A percentile compares a stretch with the other conserved stretches of the same genome.
phyloP scores from a whole-genome alignment of 2,797 vertebrate genomes.

The Platalea minor region DNA sequence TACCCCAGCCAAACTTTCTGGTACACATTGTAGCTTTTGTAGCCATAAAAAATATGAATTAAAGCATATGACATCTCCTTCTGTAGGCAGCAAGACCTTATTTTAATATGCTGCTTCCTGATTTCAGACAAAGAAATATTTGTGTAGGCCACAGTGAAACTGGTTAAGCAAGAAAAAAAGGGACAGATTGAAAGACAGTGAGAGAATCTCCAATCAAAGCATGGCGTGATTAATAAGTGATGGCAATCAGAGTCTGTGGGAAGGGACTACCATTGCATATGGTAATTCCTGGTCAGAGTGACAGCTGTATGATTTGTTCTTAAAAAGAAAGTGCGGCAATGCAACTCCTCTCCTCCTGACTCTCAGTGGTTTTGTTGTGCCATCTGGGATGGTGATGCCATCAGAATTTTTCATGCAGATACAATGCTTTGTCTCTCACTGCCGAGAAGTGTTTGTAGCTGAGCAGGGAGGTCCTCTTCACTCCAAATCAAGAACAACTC shows the following conservation, averaged over 20 bases:
- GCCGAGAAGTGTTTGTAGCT: neutral
- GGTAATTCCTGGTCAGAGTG: neutral
- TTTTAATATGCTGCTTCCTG: constrained; percentile 38
- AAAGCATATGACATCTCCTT: neutral
- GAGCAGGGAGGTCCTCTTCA: neutral
- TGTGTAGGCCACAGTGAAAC: constrained; percentile 48
- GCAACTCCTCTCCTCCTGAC: neutral
- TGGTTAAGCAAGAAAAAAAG: constrained; percentile 41
- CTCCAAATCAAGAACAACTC: neutral
- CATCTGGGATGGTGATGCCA: neutral
- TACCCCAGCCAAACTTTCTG: neutral
- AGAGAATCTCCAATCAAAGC: constrained; percentile 1
- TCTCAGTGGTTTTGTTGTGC: neutral
- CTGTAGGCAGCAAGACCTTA: neutral
- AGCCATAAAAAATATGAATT: neutral
- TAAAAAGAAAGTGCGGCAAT: neutral
- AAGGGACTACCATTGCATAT: neutral
- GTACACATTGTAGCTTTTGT: neutral
- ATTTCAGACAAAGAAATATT: constrained; percentile 58
- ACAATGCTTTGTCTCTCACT: neutral
- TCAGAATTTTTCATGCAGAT: neutral
- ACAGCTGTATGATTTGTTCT: neutral
- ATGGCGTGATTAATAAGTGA: neutral
- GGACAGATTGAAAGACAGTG: neutral
- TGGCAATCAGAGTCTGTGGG: neutral